Conservation (phyloP, 2,888 invertebrate species). For the Parnassius mnemosyne region DNA sequence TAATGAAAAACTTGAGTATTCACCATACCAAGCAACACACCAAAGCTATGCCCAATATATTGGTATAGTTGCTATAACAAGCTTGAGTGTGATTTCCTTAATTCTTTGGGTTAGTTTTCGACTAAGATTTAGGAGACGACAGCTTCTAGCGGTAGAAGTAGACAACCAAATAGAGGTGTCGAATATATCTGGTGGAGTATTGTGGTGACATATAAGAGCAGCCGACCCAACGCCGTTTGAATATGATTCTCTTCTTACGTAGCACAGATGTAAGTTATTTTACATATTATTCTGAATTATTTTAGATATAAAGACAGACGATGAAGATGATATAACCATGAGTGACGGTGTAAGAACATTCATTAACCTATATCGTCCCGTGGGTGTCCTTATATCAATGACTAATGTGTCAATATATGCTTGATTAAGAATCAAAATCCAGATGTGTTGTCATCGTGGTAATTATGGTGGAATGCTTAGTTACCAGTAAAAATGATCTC, state of each 20-base stretch:
- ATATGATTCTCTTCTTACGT: constrained; percentile 80
- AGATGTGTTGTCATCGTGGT: too few species aligned
- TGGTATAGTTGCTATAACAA: constrained; percentile 79
- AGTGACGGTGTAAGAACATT: too few species aligned
- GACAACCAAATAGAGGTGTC: constrained; percentile 82
- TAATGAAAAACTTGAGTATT: constrained; percentile 62
- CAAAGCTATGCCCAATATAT: constrained; percentile 67
- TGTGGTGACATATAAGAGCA: constrained; percentile 85
- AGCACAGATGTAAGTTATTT: constrained; percentile 69
- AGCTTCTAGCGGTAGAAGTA: constrained; percentile 46
- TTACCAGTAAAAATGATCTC: too few species aligned
- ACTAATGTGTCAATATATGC: too few species aligned
- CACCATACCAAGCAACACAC: constrained; percentile 59
- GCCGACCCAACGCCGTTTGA: constrained; percentile 80
- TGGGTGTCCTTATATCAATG: too few species aligned
- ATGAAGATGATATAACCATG: too few species aligned
- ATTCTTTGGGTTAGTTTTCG: constrained; percentile 77
- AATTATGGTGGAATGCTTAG: too few species aligned
- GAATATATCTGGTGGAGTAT: constrained; percentile 82
- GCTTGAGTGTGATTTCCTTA: constrained; percentile 77
- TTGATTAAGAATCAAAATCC: too few species aligned
- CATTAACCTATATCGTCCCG: too few species aligned
- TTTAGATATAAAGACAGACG: too few species aligned
- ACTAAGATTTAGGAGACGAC: constrained; percentile 62
- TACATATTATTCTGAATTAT: neutral